Evolutionary conservation across 1,140 invertebrate genomes (phyloP), one percentile per base, ranked within the genome.

Genomic region (Acromyrmex heyeri): DNA sequence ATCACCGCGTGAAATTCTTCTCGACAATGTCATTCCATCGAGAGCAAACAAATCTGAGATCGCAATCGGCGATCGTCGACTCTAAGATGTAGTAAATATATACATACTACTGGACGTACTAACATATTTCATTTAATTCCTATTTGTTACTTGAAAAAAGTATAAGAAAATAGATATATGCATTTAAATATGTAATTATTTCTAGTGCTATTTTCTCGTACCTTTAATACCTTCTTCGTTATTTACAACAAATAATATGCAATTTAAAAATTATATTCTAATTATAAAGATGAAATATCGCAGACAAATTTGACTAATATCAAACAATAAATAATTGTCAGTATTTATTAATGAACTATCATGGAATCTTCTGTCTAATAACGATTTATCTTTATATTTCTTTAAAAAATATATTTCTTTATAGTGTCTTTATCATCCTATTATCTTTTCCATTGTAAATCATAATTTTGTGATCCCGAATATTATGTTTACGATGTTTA

Each of bases 1-100:
- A 92, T 89, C 89, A 72, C 83, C 73, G 78, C 57, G 50, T 48
- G 30, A 83, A 50, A 87, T 70, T 86, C 86, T 90, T 89, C 38
- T 57, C 16, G 44, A 79, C 38, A 14, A 38, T 38, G 64, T 81
- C 77, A 55, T 14, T 69, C 12, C 69, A 53, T 24, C 30, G 30
- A 81, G 24, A 2, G n/a, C 65, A n/a, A 30, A 85, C 38, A 30
- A 69, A 34, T 81, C 27, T 21, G 38, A 34, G 50, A 64, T n/a
- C 18, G 50, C 18, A 48, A 86, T 59, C 75, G 34, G 1, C n/a
- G 30, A 55, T 48, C 48, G 4, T 50, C 21, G 18, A 64, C 5
- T 8, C 5, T 62, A 59, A 61, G 55, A 76, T 64, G 14, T 67
- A 38, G 38, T 44, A 44, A 44, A 44, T 3, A 16, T 30, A 70